Evolutionary conservation across 2,113 vertebrate species (phyloP).

Genomic region (Australoheros scitulus): DNA sequence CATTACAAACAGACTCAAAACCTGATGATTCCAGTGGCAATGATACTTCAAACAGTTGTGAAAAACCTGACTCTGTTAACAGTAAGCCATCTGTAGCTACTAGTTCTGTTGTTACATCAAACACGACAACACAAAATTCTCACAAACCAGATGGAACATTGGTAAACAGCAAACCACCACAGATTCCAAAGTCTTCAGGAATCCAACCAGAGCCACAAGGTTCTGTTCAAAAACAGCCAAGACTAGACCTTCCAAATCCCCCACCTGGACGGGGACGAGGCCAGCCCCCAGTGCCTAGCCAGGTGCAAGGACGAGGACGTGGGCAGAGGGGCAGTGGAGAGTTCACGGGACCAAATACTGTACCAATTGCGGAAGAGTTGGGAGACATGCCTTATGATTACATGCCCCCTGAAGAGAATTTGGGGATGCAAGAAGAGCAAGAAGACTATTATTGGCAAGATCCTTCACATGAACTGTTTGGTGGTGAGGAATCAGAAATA

Average conservation of each 20-base stretch:
- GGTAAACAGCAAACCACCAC: slow-evolving; percentile 58
- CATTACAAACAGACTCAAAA: slow-evolving; percentile 23
- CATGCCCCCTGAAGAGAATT: slow-evolving; percentile 72
- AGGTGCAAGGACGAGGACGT: slow-evolving; percentile 64
- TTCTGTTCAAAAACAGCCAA: slow-evolving; percentile 75
- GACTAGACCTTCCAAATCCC: slow-evolving; percentile 72
- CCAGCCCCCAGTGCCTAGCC: slow-evolving; percentile 46
- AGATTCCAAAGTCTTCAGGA: slow-evolving; percentile 71
- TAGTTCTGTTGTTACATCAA: slow-evolving; percentile 11
- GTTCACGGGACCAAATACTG: slow-evolving; percentile 46
- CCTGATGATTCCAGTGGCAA: background rate
- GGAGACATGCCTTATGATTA: slow-evolving; percentile 67
- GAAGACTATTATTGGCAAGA: slow-evolving; percentile 72
- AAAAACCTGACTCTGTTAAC: slow-evolving; percentile 33
- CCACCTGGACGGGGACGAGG: slow-evolving; percentile 71
- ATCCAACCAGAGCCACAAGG: slow-evolving; percentile 73
- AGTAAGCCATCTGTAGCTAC: slow-evolving; percentile 30
- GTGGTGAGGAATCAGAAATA: slow-evolving; percentile 64
- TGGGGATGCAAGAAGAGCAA: slow-evolving; percentile 55
- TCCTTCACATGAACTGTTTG: slow-evolving; percentile 73
- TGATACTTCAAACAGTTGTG: slow-evolving; percentile 11
- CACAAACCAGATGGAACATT: slow-evolving; percentile 40
- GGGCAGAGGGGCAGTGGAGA: slow-evolving; percentile 58
- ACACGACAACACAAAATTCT: slow-evolving; percentile 24
- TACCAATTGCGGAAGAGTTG: slow-evolving; percentile 38